Percentiles rank a stretch among this genome's conserved stretches.
Evolutionary conservation across 2,888 invertebrate genomes (phyloP).

Genomic region (Tipula lateralis): DNA sequence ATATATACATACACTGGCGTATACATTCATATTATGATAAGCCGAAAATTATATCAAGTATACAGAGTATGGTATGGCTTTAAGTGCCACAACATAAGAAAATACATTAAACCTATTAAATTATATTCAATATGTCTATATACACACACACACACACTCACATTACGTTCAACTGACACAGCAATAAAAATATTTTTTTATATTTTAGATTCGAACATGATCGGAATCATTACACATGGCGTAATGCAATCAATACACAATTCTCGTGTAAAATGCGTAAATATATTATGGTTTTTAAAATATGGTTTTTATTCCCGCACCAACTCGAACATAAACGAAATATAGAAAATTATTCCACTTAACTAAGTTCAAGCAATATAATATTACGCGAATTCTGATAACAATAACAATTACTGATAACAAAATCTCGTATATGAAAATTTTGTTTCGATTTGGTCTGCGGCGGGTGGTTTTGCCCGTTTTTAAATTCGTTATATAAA

Average conservation of each 20-base stretch:
- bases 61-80: not conserved
- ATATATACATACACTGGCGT: too few species aligned
- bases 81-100: not conserved
- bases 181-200: not conserved
- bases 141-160: not conserved
- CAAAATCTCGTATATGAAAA: not conserved
- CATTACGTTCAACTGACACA: not conserved
- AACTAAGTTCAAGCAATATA: not conserved
- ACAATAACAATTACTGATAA: not conserved
- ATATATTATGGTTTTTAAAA: not conserved
- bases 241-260: not conserved
- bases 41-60: not conserved
- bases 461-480: not conserved
- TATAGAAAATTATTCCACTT: not conserved
- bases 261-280: not conserved
- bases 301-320: not conserved
- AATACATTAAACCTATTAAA: not conserved
- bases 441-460: not conserved
- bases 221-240: not conserved
- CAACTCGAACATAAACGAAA: not conserved
- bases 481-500: not conserved
- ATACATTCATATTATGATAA: conserved; percentile 14
- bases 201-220: not conserved
- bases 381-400: not conserved
- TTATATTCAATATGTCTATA: not conserved